Percentiles rank a stretch among this genome's conserved stretches.
Evolutionary conservation across 2,797 vertebrate genomes (phyloP).

Genomic region (Harpagifer antarcticus): DNA sequence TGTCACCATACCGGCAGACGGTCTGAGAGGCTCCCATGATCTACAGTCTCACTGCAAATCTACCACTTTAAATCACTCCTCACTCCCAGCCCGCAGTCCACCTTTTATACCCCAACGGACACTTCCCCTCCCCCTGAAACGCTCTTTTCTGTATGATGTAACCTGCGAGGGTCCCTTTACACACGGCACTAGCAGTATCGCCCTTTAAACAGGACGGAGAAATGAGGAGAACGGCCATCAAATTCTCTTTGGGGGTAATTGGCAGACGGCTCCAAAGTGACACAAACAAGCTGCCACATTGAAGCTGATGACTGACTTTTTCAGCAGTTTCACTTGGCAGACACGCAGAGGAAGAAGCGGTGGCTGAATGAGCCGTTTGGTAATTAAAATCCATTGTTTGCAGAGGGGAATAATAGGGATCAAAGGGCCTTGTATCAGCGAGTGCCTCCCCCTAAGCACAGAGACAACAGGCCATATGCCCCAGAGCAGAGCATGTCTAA

Average conservation of each 20-base stretch:
- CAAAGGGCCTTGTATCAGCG: constrained; percentile 74
- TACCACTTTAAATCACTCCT: constrained; percentile 77
- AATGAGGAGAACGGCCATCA: constrained; percentile 38
- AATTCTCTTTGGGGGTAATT: constrained; percentile 56
- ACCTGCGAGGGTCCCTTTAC: constrained; percentile 40
- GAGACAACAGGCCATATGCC: constrained; percentile 70
- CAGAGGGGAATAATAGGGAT: constrained; percentile 74
- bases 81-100: constrained; percentile 28
- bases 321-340: constrained; percentile 52
- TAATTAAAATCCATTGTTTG: constrained; percentile 81
- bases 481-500: constrained; percentile 59
- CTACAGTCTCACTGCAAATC: constrained; percentile 76
- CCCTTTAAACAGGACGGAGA: constrained; percentile 31
- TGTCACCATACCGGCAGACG: constrained; percentile 60
- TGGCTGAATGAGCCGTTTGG: constrained; percentile 65
- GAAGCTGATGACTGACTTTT: constrained; percentile 62
- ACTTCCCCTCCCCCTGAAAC: constrained; percentile 31
- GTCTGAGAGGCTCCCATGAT: constrained; percentile 73
- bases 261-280: constrained; percentile 56
- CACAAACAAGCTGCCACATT: constrained; percentile 62
- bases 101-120: constrained; percentile 33
- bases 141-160: constrained; percentile 35
- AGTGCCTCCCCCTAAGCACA: constrained; percentile 63
- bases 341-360: constrained; percentile 46
- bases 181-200: constrained; percentile 21